phyloP scores from a whole-genome alignment of 2,888 invertebrate species.

The Ormyrus pomaceus region DNA sequence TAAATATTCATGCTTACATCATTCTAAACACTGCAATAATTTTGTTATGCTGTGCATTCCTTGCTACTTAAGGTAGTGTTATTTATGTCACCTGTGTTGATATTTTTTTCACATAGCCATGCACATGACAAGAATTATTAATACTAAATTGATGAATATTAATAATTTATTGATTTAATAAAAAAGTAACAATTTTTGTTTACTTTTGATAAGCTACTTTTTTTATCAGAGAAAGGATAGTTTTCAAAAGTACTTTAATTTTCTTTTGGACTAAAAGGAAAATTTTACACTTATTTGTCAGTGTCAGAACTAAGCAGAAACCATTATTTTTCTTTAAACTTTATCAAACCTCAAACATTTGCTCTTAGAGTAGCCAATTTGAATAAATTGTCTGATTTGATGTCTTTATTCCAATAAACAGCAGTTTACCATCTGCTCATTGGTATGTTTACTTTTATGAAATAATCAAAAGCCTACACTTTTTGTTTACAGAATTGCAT shows the following conservation, averaged over 20 bases:
- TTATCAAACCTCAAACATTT: no score
- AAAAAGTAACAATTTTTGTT: background rate
- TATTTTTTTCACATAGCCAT: background rate
- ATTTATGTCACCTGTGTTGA: background rate
- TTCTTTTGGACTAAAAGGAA: no score
- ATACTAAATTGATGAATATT: background rate
- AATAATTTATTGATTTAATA: slow-evolving; percentile 31
- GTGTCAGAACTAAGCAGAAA: no score
- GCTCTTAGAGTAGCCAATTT: background rate
- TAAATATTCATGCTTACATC: background rate
- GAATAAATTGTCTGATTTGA: slow-evolving; percentile 1
- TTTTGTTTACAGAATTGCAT: slow-evolving; percentile 1
- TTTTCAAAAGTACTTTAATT: no score
- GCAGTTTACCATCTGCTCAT: background rate
- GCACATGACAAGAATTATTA: background rate
- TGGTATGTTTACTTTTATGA: background rate
- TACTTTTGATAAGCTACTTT: no score
- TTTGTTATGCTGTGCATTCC: background rate
- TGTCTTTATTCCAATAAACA: slow-evolving; percentile 16
- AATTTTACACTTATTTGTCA: no score
- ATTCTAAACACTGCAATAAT: background rate
- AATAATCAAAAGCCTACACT: background rate
- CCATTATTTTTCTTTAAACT: no score
- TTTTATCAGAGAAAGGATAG: no score
- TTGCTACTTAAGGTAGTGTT: background rate